A percentile compares a stretch with the other conserved stretches of the same genome.
phyloP scores from a whole-genome alignment of 2,888 invertebrate genomes.

The Serripes groenlandicus region DNA sequence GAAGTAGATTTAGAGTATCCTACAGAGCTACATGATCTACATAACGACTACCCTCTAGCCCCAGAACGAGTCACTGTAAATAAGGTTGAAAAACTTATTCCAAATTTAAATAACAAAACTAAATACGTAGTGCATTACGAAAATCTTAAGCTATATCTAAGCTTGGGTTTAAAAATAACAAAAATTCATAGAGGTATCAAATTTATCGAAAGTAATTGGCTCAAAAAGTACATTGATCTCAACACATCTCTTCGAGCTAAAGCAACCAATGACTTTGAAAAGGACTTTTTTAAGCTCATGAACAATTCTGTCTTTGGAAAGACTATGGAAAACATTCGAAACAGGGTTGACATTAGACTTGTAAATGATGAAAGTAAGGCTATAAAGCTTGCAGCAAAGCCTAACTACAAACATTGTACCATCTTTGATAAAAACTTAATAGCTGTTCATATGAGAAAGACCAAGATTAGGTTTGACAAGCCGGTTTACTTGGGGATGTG shows the following conservation, averaged over 20 bases:
- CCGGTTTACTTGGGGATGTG: background rate
- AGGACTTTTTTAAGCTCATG: conserved; percentile 38
- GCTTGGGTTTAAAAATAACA: conserved; percentile 22
- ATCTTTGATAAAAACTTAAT: background rate
- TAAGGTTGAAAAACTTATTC: conserved; percentile 33
- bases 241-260: conserved; percentile 21
- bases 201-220: conserved; percentile 20
- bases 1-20: conserved; percentile 26
- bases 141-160: background rate
- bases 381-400: background rate
- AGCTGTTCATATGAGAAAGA: background rate
- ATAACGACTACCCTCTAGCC: conserved; percentile 7
- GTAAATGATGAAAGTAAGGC: background rate
- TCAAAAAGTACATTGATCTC: conserved; percentile 32
- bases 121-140: conserved; percentile 12
- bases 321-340: background rate
- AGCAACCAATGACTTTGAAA: conserved; percentile 29
- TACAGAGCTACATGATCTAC: conserved; percentile 1
- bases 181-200: conserved; percentile 14
- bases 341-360: background rate
- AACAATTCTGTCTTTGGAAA: conserved; percentile 35
- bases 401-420: background rate
- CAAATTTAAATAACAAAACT: conserved; percentile 12
- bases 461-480: background rate
- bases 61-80: background rate